These are phyloP conservation scores for Dendrolimus punctatus DNA, from an alignment of 1,140 invertebrate species.

Conservation along the genomic window DNA sequence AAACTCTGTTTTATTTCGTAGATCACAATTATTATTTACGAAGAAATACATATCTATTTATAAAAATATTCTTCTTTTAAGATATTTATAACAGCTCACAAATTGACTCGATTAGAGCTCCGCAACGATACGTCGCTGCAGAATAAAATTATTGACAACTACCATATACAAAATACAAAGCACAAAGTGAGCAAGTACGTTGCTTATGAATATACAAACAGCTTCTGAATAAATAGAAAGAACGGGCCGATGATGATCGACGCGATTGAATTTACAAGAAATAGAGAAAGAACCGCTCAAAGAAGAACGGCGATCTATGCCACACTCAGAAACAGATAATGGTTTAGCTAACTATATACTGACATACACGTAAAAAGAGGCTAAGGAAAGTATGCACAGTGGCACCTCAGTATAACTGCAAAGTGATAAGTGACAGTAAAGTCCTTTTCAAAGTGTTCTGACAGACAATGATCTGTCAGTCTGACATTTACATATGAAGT, in stretches of 20 bases:
- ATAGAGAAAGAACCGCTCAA: no score
- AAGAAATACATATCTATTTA: constrained; percentile 53
- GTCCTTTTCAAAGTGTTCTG: no score
- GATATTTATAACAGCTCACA: constrained; percentile 43
- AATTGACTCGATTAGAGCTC: constrained; percentile 53
- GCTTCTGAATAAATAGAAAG: constrained; percentile 31
- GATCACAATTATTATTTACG: constrained; percentile 63
- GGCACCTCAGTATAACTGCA: no score
- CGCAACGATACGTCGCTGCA: constrained; percentile 20
- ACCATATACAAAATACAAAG: constrained; percentile 53
- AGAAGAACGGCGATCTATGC: no score
- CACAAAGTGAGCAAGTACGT: constrained; percentile 53
- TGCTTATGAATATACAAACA: constrained; percentile 16
- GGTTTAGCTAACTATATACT: no score
- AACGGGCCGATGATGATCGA: constrained; percentile 4
- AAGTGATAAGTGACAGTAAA: no score
- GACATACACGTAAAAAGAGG: no score
- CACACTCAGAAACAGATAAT: no score
- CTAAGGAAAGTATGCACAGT: no score
- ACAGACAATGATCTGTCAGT: no score
- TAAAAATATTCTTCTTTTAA: constrained; percentile 55
- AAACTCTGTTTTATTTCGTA: constrained; percentile 69
- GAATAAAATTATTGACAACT: constrained; percentile 22
- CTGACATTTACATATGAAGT: no score
- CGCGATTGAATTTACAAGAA: constrained; percentile 8